phyloP scores from a whole-genome alignment of 2,113 vertebrate genomes.

The Formicarius rufipectus region DNA sequence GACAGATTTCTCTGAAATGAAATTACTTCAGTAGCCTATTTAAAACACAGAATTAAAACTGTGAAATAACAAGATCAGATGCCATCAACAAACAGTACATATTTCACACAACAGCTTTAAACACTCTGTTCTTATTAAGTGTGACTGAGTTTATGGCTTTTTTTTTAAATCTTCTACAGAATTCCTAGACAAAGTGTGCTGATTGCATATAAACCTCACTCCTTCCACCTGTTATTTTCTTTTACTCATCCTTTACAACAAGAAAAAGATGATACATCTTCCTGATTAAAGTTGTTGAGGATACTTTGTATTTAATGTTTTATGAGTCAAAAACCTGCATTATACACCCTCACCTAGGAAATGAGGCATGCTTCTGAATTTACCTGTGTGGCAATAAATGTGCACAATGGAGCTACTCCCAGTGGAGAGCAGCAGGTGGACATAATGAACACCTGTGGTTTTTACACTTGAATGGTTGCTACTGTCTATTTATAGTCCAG shows the following conservation, averaged over 20 bases:
- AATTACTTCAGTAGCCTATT: constrained; percentile 20
- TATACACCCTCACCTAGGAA: background rate
- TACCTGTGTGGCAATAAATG: background rate
- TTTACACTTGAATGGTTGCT: background rate
- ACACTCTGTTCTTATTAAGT: background rate
- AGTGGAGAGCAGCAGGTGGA: background rate
- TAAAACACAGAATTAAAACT: constrained; percentile 17
- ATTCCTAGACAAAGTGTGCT: background rate
- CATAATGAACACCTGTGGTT: background rate
- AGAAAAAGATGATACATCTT: background rate
- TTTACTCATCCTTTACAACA: background rate
- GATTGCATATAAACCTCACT: background rate
- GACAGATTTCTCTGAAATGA: constrained; percentile 8
- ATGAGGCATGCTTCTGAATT: background rate
- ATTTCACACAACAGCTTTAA: background rate
- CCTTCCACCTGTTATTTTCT: background rate
- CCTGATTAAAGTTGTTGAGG: background rate
- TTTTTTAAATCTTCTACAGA: background rate
- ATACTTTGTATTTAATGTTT: background rate
- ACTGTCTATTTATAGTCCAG: background rate
- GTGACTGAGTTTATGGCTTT: background rate
- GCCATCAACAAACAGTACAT: background rate
- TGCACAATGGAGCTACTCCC: background rate
- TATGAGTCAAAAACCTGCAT: background rate
- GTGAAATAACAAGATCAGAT: constrained; percentile 11